phyloP scores from a whole-genome alignment of 2,113 vertebrate species.

The Rattus rattus region DNA sequence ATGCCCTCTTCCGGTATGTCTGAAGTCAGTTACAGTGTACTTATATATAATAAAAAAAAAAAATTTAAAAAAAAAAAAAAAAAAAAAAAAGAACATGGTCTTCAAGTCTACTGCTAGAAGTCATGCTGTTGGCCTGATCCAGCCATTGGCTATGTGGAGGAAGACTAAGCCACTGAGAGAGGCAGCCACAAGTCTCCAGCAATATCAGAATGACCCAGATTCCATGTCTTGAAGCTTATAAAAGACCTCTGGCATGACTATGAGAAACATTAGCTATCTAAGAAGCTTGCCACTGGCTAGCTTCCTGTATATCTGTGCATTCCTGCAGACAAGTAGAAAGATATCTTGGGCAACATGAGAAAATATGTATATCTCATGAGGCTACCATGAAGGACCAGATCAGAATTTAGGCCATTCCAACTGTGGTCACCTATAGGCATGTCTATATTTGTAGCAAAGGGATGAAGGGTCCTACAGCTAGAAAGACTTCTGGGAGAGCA shows the following conservation, averaged over 20 bases:
- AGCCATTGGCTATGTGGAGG: background rate
- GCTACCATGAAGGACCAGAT: background rate
- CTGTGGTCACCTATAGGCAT: background rate
- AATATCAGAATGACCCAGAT: background rate
- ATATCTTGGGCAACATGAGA: too few species aligned
- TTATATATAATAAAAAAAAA: too few species aligned
- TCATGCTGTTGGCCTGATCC: background rate
- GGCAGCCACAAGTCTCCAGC: background rate
- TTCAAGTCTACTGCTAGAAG: background rate
- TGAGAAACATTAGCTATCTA: background rate
- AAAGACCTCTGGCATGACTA: background rate
- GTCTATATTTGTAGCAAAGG: background rate
- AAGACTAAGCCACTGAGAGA: too few species aligned
- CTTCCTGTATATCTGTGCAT: background rate
- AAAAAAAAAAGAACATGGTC: background rate
- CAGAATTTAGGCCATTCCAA: background rate
- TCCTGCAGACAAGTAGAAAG: background rate
- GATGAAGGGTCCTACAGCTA: background rate
- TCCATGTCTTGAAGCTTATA: background rate
- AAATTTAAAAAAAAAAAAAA: background rate
- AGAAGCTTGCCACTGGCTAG: background rate
- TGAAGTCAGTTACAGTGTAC: too few species aligned
- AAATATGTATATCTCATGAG: background rate
- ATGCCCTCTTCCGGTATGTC: too few species aligned
- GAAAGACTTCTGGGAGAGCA: background rate